phyloP scores from a whole-genome alignment of 2,888 invertebrate species.

The Tuta absoluta region DNA sequence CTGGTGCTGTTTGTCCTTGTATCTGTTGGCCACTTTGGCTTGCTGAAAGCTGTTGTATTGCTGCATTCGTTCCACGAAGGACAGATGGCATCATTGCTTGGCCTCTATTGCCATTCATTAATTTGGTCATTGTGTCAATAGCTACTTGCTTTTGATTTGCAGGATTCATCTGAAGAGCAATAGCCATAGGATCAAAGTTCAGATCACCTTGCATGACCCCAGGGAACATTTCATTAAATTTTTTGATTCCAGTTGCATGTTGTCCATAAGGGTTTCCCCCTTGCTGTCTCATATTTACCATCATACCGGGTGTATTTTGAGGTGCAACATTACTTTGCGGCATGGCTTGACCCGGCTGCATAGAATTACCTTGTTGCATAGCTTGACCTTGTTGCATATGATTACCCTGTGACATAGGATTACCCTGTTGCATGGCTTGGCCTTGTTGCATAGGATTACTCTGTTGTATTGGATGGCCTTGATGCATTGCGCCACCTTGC shows the following conservation, averaged over 20 bases:
- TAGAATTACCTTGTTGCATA: neutral
- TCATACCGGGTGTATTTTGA: conserved; percentile 10
- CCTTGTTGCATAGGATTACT: neutral
- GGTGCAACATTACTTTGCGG: neutral
- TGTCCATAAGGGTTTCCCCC: conserved; percentile 42
- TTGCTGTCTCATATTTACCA: conserved; percentile 2
- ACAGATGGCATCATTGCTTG: conserved; percentile 39
- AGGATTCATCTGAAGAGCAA: conserved; percentile 76
- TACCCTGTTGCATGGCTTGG: no score
- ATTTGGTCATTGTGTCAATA: conserved; percentile 57
- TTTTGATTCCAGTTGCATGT: conserved; percentile 59
- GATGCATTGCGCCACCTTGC: neutral
- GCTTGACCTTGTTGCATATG: neutral
- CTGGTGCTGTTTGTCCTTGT: conserved; percentile 21
- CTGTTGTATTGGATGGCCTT: neutral
- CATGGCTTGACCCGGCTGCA: neutral
- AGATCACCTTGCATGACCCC: conserved; percentile 64
- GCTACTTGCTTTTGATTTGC: conserved; percentile 63
- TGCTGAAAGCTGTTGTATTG: conserved; percentile 30
- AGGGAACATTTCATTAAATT: conserved; percentile 73
- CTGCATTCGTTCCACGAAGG: conserved; percentile 40
- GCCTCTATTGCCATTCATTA: conserved; percentile 50
- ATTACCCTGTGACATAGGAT: neutral
- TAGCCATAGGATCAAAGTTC: conserved; percentile 73
- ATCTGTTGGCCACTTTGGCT: conserved; percentile 18